Evolutionary conservation across 2,888 invertebrate genomes (phyloP).

Genomic region (Sinelater perroti): DNA sequence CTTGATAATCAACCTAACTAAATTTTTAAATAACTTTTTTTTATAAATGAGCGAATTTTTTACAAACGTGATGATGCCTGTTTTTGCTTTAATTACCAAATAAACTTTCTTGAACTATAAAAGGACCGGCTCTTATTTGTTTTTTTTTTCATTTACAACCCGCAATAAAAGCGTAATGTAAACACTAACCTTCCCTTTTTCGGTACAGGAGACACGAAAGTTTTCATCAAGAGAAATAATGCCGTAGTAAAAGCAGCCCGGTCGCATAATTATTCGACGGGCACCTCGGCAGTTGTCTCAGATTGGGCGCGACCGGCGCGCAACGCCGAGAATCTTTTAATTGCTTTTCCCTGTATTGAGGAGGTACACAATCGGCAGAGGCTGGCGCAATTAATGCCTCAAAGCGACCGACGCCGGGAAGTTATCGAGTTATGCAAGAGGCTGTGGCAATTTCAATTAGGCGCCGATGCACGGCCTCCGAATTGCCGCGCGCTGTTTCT

Average conservation of each 20-base stretch:
- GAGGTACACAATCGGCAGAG: slow-evolving; percentile 9
- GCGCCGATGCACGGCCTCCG: slow-evolving; percentile 26
- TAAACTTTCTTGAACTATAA: too few species aligned
- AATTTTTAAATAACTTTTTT: too few species aligned
- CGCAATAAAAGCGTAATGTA: slow-evolving; percentile 8
- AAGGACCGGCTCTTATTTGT: slow-evolving; percentile 7
- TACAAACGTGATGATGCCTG: too few species aligned
- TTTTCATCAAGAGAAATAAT: too few species aligned
- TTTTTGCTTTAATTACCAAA: too few species aligned
- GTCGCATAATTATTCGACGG: too few species aligned
- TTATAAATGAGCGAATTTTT: too few species aligned
- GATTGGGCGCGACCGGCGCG: not conserved
- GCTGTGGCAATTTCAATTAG: slow-evolving; percentile 33
- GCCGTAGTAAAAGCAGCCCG: too few species aligned
- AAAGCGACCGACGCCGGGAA: slow-evolving; percentile 23
- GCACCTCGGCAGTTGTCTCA: slow-evolving; percentile 13
- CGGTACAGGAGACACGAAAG: too few species aligned
- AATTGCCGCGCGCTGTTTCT: slow-evolving; percentile 29
- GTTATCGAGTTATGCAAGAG: slow-evolving; percentile 30
- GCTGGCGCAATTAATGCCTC: slow-evolving; percentile 23
- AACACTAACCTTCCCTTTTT: slow-evolving; percentile 6
- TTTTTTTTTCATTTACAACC: slow-evolving; percentile 6
- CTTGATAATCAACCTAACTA: too few species aligned
- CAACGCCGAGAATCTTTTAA: slow-evolving; percentile 3
- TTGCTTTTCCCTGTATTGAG: not conserved